Evolutionary conservation across 92 coral and sea anemone genomes (phyloP), one percentile per base, ranked within the genome.

Genomic region (Palythoa heliodiscus): DNA sequence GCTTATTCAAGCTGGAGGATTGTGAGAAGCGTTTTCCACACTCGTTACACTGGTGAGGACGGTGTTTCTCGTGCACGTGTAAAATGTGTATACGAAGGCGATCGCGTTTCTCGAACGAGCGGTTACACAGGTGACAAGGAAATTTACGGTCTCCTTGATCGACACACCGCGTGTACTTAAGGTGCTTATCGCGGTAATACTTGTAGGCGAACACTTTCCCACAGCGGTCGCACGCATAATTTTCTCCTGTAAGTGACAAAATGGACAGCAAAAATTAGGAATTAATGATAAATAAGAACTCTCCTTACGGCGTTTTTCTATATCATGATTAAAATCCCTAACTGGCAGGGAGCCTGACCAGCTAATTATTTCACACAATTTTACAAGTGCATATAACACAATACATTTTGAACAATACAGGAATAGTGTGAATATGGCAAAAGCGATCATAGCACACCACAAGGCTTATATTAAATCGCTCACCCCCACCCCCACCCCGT

Each of bases 11-110:
- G 78, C 99, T 96, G 25, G 99, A 96, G 7, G 99, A 96, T 76
- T 96, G 99, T 9, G 99, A 96, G 88, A 96, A 96, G 48, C 94
- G 90, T 88, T 96, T 96, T 12, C 98, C 99, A 64, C 99, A 96
- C 47, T 94, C 98, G 70, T 89, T 92, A 89, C 99, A 96, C 84
- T 92, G 93, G 39, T 96, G 99, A 29, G 99, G 99, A 12, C 99
- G 98, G 87, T 96, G 99, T 83, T 96, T 96, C 93, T 96, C 99
- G 83, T 96, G 99, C 72, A 96, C 99, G 91, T 96, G 99, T 78
- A 96, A 78, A 77, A 96, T 94, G 54, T 96, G 99, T 24, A 96
- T 96, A 61, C 99, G 95, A 13, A 96, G 96, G 16, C 99, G 95
- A 88, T 96, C 99, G 23, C 99, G 96, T 75, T 96, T 96, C 84